These are phyloP conservation scores for Rhadina sibilatrix DNA, from an alignment of 2,113 vertebrate species.

Conservation along the genomic window DNA sequence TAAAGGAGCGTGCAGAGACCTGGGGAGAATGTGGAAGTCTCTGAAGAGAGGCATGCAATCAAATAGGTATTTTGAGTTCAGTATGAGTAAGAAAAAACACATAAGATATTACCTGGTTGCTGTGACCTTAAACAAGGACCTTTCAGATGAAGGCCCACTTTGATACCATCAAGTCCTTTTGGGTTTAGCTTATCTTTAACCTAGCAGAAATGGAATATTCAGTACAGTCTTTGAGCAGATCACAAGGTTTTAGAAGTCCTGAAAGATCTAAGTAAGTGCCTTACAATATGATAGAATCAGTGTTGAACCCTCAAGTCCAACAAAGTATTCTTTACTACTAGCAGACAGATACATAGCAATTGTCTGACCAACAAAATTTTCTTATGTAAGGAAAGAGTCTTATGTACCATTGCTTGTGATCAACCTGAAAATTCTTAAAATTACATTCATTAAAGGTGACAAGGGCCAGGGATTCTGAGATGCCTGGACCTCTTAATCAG, in stretches of 20 bases:
- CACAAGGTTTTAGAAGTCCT: neutral
- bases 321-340: neutral
- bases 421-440: neutral
- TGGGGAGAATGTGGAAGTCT: neutral
- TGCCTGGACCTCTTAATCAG: neutral
- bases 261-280: neutral
- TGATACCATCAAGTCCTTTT: neutral
- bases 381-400: neutral
- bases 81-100: neutral
- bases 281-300: neutral
- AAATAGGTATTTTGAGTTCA: neutral
- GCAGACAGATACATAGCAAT: neutral
- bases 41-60: neutral
- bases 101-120: neutral
- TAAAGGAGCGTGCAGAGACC: rapidly evolving
- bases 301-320: neutral
- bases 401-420: neutral
- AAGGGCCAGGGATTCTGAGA: neutral
- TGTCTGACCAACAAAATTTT: neutral
- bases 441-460: neutral
- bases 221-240: neutral
- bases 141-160: neutral
- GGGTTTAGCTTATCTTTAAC: neutral
- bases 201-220: neutral
- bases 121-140: neutral